phyloP scores from a whole-genome alignment of 2,888 invertebrate species.

The Drosophila neutralis region DNA sequence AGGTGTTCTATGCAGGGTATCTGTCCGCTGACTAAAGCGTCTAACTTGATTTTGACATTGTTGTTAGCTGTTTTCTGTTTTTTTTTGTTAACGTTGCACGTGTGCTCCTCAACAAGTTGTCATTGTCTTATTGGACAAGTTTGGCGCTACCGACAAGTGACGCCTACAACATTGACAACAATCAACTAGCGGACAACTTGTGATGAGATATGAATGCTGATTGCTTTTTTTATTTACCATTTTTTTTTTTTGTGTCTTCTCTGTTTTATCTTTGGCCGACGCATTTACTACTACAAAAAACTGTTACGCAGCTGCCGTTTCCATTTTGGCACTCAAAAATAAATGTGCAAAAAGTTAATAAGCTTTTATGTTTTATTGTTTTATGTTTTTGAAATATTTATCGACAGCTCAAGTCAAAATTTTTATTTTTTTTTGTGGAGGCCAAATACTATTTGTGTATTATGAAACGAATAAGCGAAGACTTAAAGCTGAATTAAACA shows the following conservation, averaged over 20 bases:
- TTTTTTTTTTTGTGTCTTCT: not conserved
- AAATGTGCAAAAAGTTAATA: slow-evolving; percentile 68
- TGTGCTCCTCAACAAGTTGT: slow-evolving; percentile 60
- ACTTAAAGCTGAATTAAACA: not conserved
- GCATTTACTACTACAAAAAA: slow-evolving; percentile 51
- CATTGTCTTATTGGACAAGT: slow-evolving; percentile 49
- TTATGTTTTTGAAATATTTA: slow-evolving; percentile 34
- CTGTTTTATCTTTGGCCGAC: slow-evolving; percentile 48
- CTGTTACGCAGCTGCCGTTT: slow-evolving; percentile 61
- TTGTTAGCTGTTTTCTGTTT: slow-evolving; percentile 6
- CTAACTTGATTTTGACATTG: not conserved
- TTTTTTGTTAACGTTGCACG: slow-evolving; percentile 30
- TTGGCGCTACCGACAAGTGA: slow-evolving; percentile 50
- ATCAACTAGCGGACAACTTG: slow-evolving; percentile 13
- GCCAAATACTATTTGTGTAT: slow-evolving; percentile 25
- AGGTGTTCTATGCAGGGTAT: not conserved
- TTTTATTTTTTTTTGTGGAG: slow-evolving; percentile 13
- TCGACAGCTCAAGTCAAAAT: slow-evolving; percentile 33
- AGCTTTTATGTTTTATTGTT: slow-evolving; percentile 36
- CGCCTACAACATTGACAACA: slow-evolving; percentile 65
- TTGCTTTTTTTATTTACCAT: slow-evolving; percentile 18
- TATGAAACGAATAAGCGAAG: not conserved
- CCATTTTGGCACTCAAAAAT: slow-evolving; percentile 49
- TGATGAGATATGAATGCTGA: slow-evolving; percentile 51
- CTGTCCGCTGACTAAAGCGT: not conserved